Evolutionary conservation across 2,888 invertebrate genomes (phyloP), one percentile per base, ranked within the genome.

Genomic region (Caradrina kadenii): DNA sequence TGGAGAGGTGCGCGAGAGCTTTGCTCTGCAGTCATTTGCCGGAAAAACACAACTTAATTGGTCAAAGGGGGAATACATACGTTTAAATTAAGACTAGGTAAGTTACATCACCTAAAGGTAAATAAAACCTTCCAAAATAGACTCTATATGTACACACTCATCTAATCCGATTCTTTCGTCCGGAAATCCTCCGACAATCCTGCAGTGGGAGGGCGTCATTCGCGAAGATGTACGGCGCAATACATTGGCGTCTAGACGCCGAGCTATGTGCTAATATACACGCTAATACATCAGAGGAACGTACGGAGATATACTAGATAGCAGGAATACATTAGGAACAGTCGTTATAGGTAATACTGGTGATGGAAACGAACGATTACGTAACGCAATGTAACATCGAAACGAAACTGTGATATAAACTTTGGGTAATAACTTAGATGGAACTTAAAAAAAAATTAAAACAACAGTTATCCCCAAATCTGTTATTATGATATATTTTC

Each of bases 241-340:
- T 81, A 60, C 65, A 53, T 76, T 15, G 65, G 42, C 35, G 76
- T 81, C 77, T 80, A 78, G 81, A 78, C 80, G 48, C 53, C 5
- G 39, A 53, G 70, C 81, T 76, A 53, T 76, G 70, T 61, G 48
- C 59, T 80, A 76, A 80, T 66, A 69, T 80, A 66, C 65, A 17
- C 56, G 60, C 19, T 53, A 11, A 54, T 69, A 63, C 63, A 69
- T 78, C 77, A 81, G 63, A 35, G 15, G 10, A 22, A 26, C 52
- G 53, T 15, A 19, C 13, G 8, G 13, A 53, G 53, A 54, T 52
- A 61, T 49, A 7, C 68, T 56, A 31, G 19, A 3, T 45, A 59
- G n/a, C 19, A 2, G 31, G 19, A n/a, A 45, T 53, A 45, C 19
- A 22, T 19, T 13, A 11, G 17, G 39, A 35, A 71, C 22, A 42